Conservation (phyloP, 2,888 invertebrate species). For the Druceiella hillmani region DNA sequence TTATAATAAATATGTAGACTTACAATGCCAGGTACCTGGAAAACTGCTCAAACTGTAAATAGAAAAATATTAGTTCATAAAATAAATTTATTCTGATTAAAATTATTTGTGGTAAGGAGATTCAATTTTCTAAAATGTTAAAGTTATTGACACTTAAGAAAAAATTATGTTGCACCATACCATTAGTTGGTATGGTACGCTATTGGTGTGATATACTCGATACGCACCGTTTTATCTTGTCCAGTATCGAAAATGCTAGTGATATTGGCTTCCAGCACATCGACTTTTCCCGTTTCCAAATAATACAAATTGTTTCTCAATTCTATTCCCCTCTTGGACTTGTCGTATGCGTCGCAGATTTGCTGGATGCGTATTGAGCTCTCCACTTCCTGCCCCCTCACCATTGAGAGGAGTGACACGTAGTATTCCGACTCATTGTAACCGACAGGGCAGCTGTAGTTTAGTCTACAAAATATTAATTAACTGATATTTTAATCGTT, state of each 20-base stretch:
- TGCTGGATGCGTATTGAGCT: constrained; percentile 41
- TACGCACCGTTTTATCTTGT: no score
- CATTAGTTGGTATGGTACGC: no score
- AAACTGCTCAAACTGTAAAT: constrained; percentile 46
- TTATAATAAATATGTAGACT: constrained; percentile 30
- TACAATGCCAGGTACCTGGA: constrained; percentile 48
- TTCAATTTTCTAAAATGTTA: no score
- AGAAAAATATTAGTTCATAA: constrained; percentile 15
- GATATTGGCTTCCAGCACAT: no score
- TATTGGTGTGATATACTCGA: no score
- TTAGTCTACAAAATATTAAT: constrained; percentile 51
- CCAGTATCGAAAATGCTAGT: no score
- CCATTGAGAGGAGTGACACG: constrained; percentile 54
- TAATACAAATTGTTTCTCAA: no score
- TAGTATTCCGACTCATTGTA: constrained; percentile 87
- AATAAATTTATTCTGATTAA: neutral
- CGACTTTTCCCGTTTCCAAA: no score
- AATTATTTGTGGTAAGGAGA: neutral
- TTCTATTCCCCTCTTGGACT: constrained; percentile 46
- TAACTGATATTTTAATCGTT: neutral
- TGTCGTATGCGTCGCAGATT: constrained; percentile 53
- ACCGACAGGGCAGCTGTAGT: constrained; percentile 62
- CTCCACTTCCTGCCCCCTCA: constrained; percentile 39
- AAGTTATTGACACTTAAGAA: no score
- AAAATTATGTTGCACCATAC: no score